These are phyloP conservation scores for Trichechus manatus DNA, from an alignment of 2,113 vertebrate species.

Conservation along the genomic window DNA sequence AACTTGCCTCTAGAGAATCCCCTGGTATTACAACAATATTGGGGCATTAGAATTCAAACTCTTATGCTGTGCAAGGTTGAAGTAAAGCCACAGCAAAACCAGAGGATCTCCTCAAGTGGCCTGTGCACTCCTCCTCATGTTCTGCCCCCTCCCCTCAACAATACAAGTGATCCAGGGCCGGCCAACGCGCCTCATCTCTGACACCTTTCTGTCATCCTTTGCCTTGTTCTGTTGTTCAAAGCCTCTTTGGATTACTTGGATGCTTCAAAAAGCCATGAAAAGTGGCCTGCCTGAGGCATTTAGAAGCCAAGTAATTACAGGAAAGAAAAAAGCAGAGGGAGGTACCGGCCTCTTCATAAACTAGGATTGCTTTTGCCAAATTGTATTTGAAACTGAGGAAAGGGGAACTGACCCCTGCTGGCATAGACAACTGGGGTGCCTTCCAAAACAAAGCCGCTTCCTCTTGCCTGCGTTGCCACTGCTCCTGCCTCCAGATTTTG, in stretches of 20 bases:
- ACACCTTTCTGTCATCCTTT: neutral
- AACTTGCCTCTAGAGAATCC: conserved; percentile 50
- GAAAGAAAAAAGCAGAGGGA: conserved; percentile 17
- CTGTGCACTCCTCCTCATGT: neutral
- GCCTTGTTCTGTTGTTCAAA: conserved; percentile 20
- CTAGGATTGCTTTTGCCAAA: conserved; percentile 37
- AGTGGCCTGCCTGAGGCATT: neutral
- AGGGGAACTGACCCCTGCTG: neutral
- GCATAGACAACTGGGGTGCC: neutral
- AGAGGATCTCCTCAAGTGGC: neutral
- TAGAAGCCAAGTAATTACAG: neutral
- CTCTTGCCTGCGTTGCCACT: neutral
- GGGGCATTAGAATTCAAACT: neutral
- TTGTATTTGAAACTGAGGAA: neutral
- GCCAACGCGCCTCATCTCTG: neutral
- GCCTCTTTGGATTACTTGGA: neutral
- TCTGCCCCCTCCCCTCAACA: neutral
- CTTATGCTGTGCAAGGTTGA: neutral
- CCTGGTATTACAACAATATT: neutral
- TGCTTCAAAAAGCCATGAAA: neutral
- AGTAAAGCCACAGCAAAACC: conserved; percentile 19
- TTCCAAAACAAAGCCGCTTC: neutral
- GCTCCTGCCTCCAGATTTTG: neutral
- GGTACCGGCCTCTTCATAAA: neutral
- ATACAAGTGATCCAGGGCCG: accelerated